phyloP scores from a whole-genome alignment of 2,797 vertebrate genomes.

The Mastacembelus armatus region DNA sequence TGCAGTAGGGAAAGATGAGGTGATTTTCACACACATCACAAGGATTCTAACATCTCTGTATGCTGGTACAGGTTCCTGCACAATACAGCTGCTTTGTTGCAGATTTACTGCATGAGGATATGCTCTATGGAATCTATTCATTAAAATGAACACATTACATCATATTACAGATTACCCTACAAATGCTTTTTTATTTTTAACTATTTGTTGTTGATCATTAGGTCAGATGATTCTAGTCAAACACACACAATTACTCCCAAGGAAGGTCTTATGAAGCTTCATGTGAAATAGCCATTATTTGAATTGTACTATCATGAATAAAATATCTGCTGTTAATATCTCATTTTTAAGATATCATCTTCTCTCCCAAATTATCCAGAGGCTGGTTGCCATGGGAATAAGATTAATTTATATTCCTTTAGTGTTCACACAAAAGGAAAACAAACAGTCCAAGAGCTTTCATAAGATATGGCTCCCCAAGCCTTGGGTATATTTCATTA shows the following conservation, averaged over 20 bases:
- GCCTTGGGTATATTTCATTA: slow-evolving; percentile 63
- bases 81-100: not conserved
- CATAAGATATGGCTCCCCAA: slow-evolving; percentile 46
- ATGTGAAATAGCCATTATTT: slow-evolving; percentile 23
- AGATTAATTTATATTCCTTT: slow-evolving; percentile 62
- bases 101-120: not conserved
- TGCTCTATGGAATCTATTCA: not conserved
- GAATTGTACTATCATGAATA: not conserved
- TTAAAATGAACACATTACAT: no score
- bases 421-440: slow-evolving; percentile 52
- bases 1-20: not conserved
- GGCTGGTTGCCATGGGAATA: slow-evolving; percentile 58
- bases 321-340: slow-evolving; percentile 21
- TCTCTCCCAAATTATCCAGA: slow-evolving; percentile 39
- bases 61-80: no score
- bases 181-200: no score
- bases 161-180: not conserved
- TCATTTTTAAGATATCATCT: slow-evolving; percentile 54
- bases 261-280: slow-evolving; percentile 12
- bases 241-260: slow-evolving; percentile 31
- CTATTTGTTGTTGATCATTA: slow-evolving; percentile 2
- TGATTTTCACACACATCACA: not conserved
- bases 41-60: not conserved
- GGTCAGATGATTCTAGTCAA: slow-evolving; percentile 25
- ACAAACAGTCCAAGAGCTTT: slow-evolving; percentile 54